A percentile compares a stretch with the other conserved stretches of the same genome.
phyloP scores from a whole-genome alignment of 35 echinoderm and acorn worm species.

The Acanthaster planci region DNA sequence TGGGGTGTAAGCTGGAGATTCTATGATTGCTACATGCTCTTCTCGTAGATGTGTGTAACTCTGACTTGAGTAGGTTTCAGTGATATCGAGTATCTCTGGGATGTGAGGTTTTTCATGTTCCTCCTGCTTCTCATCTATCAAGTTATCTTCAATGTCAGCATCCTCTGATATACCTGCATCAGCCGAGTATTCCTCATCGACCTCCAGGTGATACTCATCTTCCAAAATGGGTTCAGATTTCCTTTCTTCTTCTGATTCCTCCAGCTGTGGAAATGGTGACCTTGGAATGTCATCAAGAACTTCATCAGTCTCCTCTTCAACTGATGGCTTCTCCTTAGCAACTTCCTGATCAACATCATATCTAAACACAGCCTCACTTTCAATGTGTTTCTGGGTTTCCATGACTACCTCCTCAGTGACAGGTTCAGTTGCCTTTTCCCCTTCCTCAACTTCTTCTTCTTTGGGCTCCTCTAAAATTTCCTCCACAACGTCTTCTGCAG shows the following conservation, averaged over 20 bases:
- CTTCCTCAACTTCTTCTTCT: conserved; percentile 10
- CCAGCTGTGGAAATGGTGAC: conserved; percentile 21
- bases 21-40: not conserved
- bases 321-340: conserved; percentile 22
- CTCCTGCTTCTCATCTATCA: conserved; percentile 28
- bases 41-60: conserved; percentile 33
- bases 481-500: conserved; percentile 24
- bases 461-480: conserved; percentile 46
- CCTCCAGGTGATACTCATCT: conserved; percentile 47
- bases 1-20: conserved; percentile 11
- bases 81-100: conserved; percentile 91
- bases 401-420: not conserved
- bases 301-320: conserved; percentile 31
- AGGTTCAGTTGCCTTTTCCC: conserved; percentile 16
- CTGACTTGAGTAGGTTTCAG: conserved; percentile 48
- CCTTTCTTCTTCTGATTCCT: conserved; percentile 15
- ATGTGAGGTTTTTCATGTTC: conserved; percentile 54
- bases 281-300: conserved; percentile 26
- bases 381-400: not conserved
- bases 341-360: conserved; percentile 21
- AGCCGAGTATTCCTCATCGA: conserved; percentile 27
- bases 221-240: conserved; percentile 29
- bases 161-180: conserved; percentile 6
- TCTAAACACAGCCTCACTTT: not conserved
- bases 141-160: conserved; percentile 34